Percentiles rank a stretch among this genome's conserved stretches.
These are phyloP conservation scores for Pygmarrhopalites habei DNA, from an alignment of 1,140 invertebrate species.

Conservation along the genomic window DNA sequence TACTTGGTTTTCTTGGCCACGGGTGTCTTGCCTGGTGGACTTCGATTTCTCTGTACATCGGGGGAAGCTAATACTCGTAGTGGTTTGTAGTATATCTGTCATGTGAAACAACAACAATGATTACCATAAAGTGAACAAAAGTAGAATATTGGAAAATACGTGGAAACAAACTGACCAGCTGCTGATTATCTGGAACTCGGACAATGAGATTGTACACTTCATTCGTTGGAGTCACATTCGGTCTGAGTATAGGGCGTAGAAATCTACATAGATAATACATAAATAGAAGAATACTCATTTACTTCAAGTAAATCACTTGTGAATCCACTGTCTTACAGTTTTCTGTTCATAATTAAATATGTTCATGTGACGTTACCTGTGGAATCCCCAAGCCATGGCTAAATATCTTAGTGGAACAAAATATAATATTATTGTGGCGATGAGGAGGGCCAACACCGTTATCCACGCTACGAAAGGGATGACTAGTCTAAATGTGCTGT, in stretches of 20 bases:
- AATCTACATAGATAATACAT: too few relatives aligned
- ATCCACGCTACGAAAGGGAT: conserved; percentile 93
- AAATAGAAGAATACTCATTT: too few relatives aligned
- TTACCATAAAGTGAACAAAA: background rate
- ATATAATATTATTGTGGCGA: conserved; percentile 66
- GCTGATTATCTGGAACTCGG: conserved; percentile 89
- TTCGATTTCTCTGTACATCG: conserved; percentile 28
- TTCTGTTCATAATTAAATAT: too few relatives aligned
- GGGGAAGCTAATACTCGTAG: conserved; percentile 15
- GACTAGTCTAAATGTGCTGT: conserved; percentile 91
- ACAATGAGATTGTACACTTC: conserved; percentile 93
- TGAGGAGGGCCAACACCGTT: conserved; percentile 57
- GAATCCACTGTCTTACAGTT: too few relatives aligned
- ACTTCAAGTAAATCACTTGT: too few relatives aligned
- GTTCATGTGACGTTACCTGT: too few relatives aligned
- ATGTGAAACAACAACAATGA: too few relatives aligned
- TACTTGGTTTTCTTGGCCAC: conserved; percentile 32
- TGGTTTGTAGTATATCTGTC: conserved; percentile 26
- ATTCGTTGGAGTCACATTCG: conserved; percentile 93
- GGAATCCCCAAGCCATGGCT: conserved; percentile 91
- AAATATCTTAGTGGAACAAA: conserved; percentile 84
- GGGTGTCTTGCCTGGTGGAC: conserved; percentile 27
- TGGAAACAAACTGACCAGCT: conserved; percentile 60
- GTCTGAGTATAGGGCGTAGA: conserved; percentile 82
- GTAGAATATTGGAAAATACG: background rate